Base-by-base conservation (phyloP, 23 tunicate species). In the Clavelina lepadiformis region DNA sequence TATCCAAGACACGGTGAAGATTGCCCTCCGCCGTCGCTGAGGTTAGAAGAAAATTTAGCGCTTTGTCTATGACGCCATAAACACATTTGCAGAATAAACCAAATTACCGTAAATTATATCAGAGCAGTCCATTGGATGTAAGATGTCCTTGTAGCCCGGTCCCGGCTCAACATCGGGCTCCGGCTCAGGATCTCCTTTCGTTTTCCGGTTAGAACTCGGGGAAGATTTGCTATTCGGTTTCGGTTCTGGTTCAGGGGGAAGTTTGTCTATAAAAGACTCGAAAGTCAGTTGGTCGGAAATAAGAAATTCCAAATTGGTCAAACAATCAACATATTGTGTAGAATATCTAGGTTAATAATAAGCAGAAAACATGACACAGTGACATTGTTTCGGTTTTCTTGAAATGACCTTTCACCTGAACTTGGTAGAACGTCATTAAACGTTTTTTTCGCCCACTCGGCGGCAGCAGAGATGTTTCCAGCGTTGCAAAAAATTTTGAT, bases 101-200 rank as follows among this genome's bases (percentile, higher is more conserved):
- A 61, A 63, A 49, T 33, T 56, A 82, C 91, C 68, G 23, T 38
- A 63, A n/a, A 82, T 57, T 22, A 82, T 73, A 47, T 82, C 91
- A n/a, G 70, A 46, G 54, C 91, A 82, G 62, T 82, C 91, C 91
- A 82, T 82, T 34, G 91, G 68, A 73, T 82, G 91, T 6, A 82
- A 53, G 11, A 24, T 31, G 34, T 37, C 51, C 15, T 1, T 70
- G 15, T 21, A 8, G 22, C 55, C 73, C 5, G 74, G 65, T 2
- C 35, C 68, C 61, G 81, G 61, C 3, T 33, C 49, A 28, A 25
- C 47, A 18, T 78, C 76, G 29, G 58, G 38, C 2, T 68, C 67
- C 23, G 35, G 67, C 34, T 58, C 83, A 67, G 73, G 73, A 33
- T 67, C 73, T 46, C 7, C n/a, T 53, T 13, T 15, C n/a, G n/a